Evolutionary conservation across 2,797 vertebrate genomes (phyloP).

Genomic region (Artibeus lituratus): DNA sequence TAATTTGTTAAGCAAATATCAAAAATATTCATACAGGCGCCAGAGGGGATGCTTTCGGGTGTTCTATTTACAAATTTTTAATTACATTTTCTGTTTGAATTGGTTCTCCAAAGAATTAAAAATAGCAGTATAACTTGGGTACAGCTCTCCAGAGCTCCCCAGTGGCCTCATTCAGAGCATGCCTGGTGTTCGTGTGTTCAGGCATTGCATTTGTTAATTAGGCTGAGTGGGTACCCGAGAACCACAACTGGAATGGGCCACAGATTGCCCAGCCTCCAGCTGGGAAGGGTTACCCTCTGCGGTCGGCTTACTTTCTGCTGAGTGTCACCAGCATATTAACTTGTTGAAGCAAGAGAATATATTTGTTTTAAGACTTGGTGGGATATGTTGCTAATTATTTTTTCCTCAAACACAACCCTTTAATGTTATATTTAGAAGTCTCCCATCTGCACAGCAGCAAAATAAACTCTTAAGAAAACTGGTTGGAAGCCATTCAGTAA

Average conservation of each 20-base stretch:
- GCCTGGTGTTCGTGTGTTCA: constrained; percentile 45
- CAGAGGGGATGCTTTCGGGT: constrained; percentile 77
- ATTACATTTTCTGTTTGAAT: constrained; percentile 82
- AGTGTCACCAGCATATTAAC: neutral
- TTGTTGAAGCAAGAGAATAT: neutral
- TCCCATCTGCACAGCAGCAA: neutral
- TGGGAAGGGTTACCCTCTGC: constrained; percentile 16
- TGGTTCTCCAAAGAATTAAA: constrained; percentile 80
- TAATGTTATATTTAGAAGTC: accelerated
- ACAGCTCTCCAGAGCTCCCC: constrained; percentile 71
- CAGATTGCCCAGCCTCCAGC: constrained; percentile 46
- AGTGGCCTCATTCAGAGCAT: constrained; percentile 56
- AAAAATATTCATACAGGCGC: constrained; percentile 70
- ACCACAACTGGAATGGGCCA: constrained; percentile 50
- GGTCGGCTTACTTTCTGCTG: neutral
- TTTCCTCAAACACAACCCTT: neutral
- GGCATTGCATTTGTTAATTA: constrained; percentile 65
- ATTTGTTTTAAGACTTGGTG: neutral
- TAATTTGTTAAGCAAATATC: constrained; percentile 79
- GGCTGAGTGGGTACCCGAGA: constrained; percentile 58
- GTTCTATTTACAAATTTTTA: constrained; percentile 80
- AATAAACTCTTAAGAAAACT: neutral
- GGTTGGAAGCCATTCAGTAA: neutral
- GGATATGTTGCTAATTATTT: accelerated
- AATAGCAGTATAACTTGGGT: constrained; percentile 65